Base-by-base conservation (phyloP, 2,888 invertebrate genomes). In the Drosophila flavopinicola region DNA sequence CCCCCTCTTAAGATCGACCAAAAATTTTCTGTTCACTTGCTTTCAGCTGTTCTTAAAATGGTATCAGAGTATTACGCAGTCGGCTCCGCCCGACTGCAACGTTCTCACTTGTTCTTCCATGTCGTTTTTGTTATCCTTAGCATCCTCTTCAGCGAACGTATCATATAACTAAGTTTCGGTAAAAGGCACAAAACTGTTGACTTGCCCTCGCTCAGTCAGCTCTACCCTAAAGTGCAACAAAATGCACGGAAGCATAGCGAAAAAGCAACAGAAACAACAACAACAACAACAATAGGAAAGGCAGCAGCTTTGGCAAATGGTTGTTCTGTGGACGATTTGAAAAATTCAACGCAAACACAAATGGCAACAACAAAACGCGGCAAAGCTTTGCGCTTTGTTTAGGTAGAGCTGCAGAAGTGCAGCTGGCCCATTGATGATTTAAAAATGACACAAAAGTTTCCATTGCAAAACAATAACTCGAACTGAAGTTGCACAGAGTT, bases 281-380 rank as follows among this genome's bases (percentile, higher is more conserved):
- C 27, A 64, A 38, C 23, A 49, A 63, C 30, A 42, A 49, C 51
- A 57, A 37, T 41, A 17, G 51, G 25, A 52, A 11, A 33, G 49
- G 59, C 45, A 57, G 44, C 71, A 84, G 85, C 78, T 84, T 85
- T 80, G 57, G 48, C 70, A 85, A 85, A 84, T 80, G 74, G 63
- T 63, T 66, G 78, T 17, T 76, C 59, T 58, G 56, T 56, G 66
- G 58, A 64, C 78, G 75, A 68, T 79, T 85, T 79, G 66, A 68
- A 79, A 79, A 79, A 85, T 78, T 60, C 78, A 78, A 85, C 68
- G 64, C 72, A 78, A 82, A 68, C 67, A 68, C 67, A 72, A 78
- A 67, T 53, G 37, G 32, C 44, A 61, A 37, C 51, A 53, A 47
- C 59, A 73, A 52, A 20, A 20, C 20, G 4, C 35, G 20, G 53